Conservation (phyloP, 2,888 invertebrate genomes). For the Amblyteles armatorius region DNA sequence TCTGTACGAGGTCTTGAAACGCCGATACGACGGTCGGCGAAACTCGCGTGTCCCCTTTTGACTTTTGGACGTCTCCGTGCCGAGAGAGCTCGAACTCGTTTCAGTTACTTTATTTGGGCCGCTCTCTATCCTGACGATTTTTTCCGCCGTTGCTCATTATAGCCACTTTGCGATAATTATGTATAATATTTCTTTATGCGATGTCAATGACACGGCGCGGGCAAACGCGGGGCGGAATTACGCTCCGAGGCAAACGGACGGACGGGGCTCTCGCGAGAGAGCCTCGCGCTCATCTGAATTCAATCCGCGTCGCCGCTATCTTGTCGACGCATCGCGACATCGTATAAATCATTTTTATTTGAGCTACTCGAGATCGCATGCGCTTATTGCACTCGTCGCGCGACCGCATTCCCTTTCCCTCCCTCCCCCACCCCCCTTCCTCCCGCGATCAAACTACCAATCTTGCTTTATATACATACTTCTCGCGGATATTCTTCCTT, state of each 20-base stretch:
- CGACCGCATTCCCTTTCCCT: slow-evolving; percentile 28
- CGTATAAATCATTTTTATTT: slow-evolving; percentile 74
- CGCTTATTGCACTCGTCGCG: slow-evolving; percentile 67
- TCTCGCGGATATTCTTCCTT: slow-evolving; percentile 10
- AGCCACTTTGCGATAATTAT: slow-evolving; percentile 41
- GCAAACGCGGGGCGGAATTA: slow-evolving; percentile 43
- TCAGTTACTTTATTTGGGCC: slow-evolving; percentile 16
- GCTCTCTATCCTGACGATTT: slow-evolving; percentile 13
- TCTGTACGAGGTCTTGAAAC: slow-evolving; percentile 28
- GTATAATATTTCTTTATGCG: slow-evolving; percentile 35
- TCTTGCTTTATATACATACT: slow-evolving; percentile 9
- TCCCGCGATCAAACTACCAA: background rate
- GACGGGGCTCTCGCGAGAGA: slow-evolving; percentile 69
- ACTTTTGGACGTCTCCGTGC: slow-evolving; percentile 49
- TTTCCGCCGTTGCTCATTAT: slow-evolving; percentile 11
- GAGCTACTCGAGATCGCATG: slow-evolving; percentile 52
- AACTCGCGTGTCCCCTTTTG: slow-evolving; percentile 40
- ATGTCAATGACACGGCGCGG: slow-evolving; percentile 63
- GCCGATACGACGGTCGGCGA: slow-evolving; percentile 11
- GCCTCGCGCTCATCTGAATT: slow-evolving; percentile 69
- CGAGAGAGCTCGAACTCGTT: slow-evolving; percentile 27
- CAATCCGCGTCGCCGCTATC: slow-evolving; percentile 70
- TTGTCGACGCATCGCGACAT: slow-evolving; percentile 68
- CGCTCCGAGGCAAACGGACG: slow-evolving; percentile 70
- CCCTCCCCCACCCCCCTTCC: background rate